Conservation (phyloP, 1,140 invertebrate genomes). For the Drosophila novamexicana region DNA sequence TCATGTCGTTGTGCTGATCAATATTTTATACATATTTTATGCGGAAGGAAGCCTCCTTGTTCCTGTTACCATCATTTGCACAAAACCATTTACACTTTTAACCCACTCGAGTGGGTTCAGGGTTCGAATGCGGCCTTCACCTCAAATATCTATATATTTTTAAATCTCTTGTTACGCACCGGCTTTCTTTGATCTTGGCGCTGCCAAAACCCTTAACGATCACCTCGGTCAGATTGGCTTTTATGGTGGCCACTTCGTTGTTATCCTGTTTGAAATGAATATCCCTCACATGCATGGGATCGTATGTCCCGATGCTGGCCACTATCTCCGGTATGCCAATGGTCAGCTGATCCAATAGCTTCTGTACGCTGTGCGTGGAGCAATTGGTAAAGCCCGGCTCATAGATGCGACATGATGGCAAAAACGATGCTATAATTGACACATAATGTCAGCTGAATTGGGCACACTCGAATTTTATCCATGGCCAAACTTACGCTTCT, state of each 20-base stretch:
- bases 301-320: constrained; percentile 61
- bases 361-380: constrained; percentile 87
- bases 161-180: constrained; percentile 55
- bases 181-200: constrained; percentile 86
- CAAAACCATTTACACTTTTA: neutral
- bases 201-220: constrained; percentile 87
- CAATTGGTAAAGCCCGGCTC: constrained; percentile 87
- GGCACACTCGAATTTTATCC: neutral
- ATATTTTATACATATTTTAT: no score
- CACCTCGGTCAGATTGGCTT: constrained; percentile 87
- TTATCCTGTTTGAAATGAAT: constrained; percentile 78
- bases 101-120: no score
- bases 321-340: constrained; percentile 79
- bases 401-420: constrained; percentile 87
- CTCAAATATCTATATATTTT: neutral
- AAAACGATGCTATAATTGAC: constrained; percentile 86
- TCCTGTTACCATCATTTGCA: no score
- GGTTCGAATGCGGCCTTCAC: neutral
- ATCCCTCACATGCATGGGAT: constrained; percentile 67
- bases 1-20: no score
- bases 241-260: constrained; percentile 87
- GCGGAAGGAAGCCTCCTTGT: no score
- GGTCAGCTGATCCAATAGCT: constrained; percentile 86
- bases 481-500: constrained; percentile 66
- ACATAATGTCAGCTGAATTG: neutral